Evolutionary conservation across 2,888 invertebrate genomes (phyloP), one percentile per base, ranked within the genome.

Genomic region (Phalera bucephala): DNA sequence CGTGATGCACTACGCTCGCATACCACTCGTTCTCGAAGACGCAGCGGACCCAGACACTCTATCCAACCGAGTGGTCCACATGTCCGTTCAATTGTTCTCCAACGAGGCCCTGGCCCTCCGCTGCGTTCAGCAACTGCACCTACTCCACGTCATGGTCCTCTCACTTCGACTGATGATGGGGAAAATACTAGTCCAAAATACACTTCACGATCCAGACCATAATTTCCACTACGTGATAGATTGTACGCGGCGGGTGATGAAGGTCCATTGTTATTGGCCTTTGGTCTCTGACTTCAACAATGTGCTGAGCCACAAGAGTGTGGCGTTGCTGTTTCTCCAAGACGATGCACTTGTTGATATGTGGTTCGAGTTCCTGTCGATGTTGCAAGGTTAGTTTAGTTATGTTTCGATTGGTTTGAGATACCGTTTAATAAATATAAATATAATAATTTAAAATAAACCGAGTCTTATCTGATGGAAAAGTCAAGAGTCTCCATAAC

Each of bases 181-280:
- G 52, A 95, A 95, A 76, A 97, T 97, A 63, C 91, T 97, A 10
- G 95, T 97, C 37, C 95, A 94, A 68, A 97, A 96, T 77, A 95
- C 95, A 0, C 81, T 97, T 31, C 96, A 97, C 76, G 95, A 95
- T 82, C 92, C 93, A 1, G 91, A 91, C 12, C 93, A 93, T 66
- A 97, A 97, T 76, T 94, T 94, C 64, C 98, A 98, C 79, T 94
- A 93, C 65, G 97, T 98, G 12, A 98, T 99, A 31, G 97, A 98
- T 76, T 99, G 99, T 75, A 95, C 94, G 8, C 92, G 94, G 51
- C 92, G 95, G 41, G 96, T 98, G 12, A 98, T 99, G 97, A 97
- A 97, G 85, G 97, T 98, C 72, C 99, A 99, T 78, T 98, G 98
- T 83, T 99, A 98, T 80, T 99, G 99, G 99, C 98, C 99, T 0